Evolutionary conservation across 2,888 invertebrate genomes (phyloP).

Genomic region (Dromius quadrimaculatus): DNA sequence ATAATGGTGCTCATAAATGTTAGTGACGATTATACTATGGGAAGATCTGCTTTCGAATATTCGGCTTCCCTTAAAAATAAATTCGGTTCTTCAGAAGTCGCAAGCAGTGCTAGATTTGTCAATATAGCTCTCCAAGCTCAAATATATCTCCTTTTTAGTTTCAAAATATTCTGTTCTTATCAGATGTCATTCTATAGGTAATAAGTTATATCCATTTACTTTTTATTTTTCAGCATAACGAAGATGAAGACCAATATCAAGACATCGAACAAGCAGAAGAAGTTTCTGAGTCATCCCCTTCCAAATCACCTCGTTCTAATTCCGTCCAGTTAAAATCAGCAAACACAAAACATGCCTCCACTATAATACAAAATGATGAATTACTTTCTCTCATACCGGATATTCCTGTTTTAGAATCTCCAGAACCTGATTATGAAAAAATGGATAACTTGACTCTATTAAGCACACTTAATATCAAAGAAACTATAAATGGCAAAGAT

Average conservation of each 20-base stretch:
- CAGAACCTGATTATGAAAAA: slow-evolving; percentile 65
- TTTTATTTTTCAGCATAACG: slow-evolving; percentile 65
- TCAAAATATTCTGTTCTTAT: too few species aligned
- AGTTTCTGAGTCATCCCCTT: slow-evolving; percentile 55
- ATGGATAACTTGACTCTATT: slow-evolving; percentile 66
- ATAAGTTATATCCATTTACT: too few species aligned
- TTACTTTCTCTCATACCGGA: slow-evolving; percentile 57
- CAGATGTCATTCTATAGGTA: too few species aligned
- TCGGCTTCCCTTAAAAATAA: too few species aligned
- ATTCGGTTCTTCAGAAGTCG: too few species aligned
- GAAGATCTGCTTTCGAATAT: too few species aligned
- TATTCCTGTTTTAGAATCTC: slow-evolving; percentile 51
- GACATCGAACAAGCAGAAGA: slow-evolving; percentile 68
- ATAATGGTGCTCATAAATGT: too few species aligned
- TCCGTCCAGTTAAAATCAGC: slow-evolving; percentile 13
- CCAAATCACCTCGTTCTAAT: not conserved
- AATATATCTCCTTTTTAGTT: too few species aligned
- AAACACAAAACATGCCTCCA: not conserved
- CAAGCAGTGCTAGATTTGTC: too few species aligned
- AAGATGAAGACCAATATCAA: slow-evolving; percentile 73
- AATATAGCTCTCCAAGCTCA: too few species aligned
- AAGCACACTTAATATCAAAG: slow-evolving; percentile 63
- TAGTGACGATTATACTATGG: too few species aligned
- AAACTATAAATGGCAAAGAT: slow-evolving; percentile 50
- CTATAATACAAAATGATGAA: slow-evolving; percentile 47